A percentile compares a stretch with the other conserved stretches of the same genome.
Conservation (phyloP, 2,888 invertebrate genomes). For the Tetropium fuscum region DNA sequence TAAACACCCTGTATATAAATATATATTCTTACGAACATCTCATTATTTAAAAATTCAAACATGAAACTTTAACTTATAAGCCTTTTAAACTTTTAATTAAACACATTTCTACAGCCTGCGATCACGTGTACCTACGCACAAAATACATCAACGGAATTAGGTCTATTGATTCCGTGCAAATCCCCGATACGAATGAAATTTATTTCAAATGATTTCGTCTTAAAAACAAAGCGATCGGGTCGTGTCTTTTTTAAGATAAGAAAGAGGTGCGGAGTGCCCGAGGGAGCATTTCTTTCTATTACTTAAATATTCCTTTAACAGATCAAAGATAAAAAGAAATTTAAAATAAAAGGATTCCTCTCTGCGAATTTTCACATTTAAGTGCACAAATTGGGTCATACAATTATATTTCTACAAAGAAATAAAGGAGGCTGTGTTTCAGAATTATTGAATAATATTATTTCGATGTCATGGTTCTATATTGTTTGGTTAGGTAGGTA, state of each 20-base stretch:
- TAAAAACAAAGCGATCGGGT: conserved; percentile 8
- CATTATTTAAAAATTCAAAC: no score
- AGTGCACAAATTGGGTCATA: conserved; percentile 24
- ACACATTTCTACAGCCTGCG: no score
- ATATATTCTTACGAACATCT: no score
- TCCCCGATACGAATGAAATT: conserved; percentile 12
- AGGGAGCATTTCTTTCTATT: conserved; percentile 33
- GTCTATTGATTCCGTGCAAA: no score
- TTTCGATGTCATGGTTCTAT: no score
- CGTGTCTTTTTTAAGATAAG: conserved; percentile 5
- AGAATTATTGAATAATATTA: conserved; percentile 7
- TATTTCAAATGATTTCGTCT: conserved; percentile 16
- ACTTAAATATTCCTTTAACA: conserved; percentile 32
- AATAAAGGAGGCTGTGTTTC: conserved; percentile 3
- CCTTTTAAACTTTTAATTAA: no score
- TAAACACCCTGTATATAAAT: no score
- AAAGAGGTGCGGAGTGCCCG: conserved; percentile 27
- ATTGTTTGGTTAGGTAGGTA: no score
- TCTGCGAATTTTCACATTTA: conserved; percentile 23
- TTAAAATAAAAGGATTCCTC: conserved; percentile 33
- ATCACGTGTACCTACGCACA: no score
- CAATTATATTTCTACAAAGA: conserved; percentile 11
- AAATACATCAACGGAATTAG: no score
- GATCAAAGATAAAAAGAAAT: conserved; percentile 40
- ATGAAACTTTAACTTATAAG: no score